Conservation (phyloP, 1,140 invertebrate genomes). For the Drosophila insularis region DNA sequence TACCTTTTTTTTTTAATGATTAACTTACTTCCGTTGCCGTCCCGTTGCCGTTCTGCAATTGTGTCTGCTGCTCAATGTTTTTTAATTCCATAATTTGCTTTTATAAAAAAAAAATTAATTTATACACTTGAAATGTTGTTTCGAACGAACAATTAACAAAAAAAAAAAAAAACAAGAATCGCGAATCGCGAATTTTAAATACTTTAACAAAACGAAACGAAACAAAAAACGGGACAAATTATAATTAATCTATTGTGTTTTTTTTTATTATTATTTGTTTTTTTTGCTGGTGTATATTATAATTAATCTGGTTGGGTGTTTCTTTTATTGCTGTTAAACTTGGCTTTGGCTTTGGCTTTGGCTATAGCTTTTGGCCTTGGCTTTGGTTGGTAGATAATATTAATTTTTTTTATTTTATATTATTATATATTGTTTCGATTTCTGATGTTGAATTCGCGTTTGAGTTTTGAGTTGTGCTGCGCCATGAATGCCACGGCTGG, state of each 20-base stretch:
- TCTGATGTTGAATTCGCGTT: slow-evolving; percentile 38
- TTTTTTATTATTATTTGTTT: slow-evolving; percentile 14
- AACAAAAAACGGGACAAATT: neutral
- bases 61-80: slow-evolving; percentile 3
- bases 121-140: slow-evolving; percentile 2
- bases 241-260: neutral
- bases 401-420: neutral
- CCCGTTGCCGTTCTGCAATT: neutral
- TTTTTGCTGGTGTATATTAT: neutral
- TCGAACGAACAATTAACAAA: neutral
- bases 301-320: neutral
- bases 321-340: neutral
- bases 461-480: slow-evolving; percentile 51
- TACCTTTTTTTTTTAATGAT: neutral
- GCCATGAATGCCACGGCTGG: slow-evolving; percentile 70
- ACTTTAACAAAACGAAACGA: neutral
- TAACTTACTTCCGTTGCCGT: slow-evolving; percentile 28
- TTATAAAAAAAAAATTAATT: slow-evolving; percentile 5
- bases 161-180: neutral
- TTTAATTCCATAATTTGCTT: slow-evolving; percentile 32
- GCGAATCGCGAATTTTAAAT: neutral
- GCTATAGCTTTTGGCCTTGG: neutral
- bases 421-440: slow-evolving; percentile 23
- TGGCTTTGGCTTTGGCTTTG: neutral
- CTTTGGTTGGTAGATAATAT: neutral